phyloP scores from a whole-genome alignment of 2,113 vertebrate species.

The Muntiacus reevesi region DNA sequence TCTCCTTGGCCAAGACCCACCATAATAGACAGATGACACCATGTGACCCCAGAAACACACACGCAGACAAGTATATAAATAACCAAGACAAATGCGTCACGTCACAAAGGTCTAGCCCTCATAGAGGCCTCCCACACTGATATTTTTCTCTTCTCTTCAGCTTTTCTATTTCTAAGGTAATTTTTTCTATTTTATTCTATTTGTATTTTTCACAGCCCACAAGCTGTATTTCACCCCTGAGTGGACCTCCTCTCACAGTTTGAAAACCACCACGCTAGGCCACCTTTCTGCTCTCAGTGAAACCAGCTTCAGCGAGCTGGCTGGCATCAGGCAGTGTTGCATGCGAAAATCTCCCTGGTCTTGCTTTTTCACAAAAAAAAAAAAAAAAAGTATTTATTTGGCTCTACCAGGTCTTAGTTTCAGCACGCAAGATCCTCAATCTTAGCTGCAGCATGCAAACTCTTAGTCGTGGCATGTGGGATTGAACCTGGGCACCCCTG shows the following conservation, averaged over 20 bases:
- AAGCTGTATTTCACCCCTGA: background rate
- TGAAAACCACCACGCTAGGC: background rate
- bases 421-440: background rate
- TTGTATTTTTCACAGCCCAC: background rate
- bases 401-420: background rate
- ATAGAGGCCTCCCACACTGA: accelerated
- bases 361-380: background rate
- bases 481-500: background rate
- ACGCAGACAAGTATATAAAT: accelerated
- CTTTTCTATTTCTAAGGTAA: background rate
- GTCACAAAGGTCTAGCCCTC: background rate
- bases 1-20: background rate
- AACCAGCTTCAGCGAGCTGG: accelerated
- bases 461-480: background rate
- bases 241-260: background rate
- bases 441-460: background rate
- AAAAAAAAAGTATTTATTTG: background rate
- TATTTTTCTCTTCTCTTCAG: background rate
- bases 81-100: background rate
- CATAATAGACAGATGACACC: background rate
- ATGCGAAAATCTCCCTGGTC: accelerated
- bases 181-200: background rate
- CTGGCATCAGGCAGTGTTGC: background rate
- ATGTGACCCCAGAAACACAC: background rate
- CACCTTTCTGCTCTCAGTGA: background rate